Base-by-base conservation (phyloP, 1,140 invertebrate species). In the Drosophila suzukii region DNA sequence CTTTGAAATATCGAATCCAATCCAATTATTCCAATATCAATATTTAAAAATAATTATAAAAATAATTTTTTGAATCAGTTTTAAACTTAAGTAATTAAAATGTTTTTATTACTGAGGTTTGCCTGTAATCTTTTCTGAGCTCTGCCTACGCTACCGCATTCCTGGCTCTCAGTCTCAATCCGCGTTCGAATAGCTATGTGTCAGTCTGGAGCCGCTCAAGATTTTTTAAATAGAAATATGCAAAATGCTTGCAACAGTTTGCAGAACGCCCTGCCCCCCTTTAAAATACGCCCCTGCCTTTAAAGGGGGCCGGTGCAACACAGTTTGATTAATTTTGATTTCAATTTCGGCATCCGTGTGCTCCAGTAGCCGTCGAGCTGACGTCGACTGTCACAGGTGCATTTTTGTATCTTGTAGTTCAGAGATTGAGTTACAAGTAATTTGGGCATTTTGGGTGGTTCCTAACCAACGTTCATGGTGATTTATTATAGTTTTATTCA, bases 301-400 rank as follows among this genome's bases (percentile, higher is more conserved):
- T 13, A 3, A 10, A 20, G 34, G 47, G 46, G 58, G 34, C 44
- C 47, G 55, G 44, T 77, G 67, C 62, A 71, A 84, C 66, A 71
- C 63, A 49, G 43, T 78, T 82, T 75, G 83, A 86, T 86, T 86
- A 88, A 86, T 86, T 86, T 88, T 78, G 83, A 82, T 88, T 86
- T 86, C 83, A 88, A 86, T 86, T 88, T 85, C 55, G 57, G 54
- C 54, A 67, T 49, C 62, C 55, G 47, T 53, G 67, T 54, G 55
- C 74, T 66, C 50, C 82, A 78, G 82, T 86, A 86, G 82, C 82
- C 51, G 53, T 46, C 55, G 56, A 59, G 7, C 36, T 75, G 73
- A 75, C 73, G 63, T 82, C 61, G 62, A 65, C 73, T 85, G 82
- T 85, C 83, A 71, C 67, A 82, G 75, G 46, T 72, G 78, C 58